Percentiles rank a stretch among this genome's conserved stretches.
phyloP scores from a whole-genome alignment of 2,797 vertebrate genomes.

The Muscicapa comitata region DNA sequence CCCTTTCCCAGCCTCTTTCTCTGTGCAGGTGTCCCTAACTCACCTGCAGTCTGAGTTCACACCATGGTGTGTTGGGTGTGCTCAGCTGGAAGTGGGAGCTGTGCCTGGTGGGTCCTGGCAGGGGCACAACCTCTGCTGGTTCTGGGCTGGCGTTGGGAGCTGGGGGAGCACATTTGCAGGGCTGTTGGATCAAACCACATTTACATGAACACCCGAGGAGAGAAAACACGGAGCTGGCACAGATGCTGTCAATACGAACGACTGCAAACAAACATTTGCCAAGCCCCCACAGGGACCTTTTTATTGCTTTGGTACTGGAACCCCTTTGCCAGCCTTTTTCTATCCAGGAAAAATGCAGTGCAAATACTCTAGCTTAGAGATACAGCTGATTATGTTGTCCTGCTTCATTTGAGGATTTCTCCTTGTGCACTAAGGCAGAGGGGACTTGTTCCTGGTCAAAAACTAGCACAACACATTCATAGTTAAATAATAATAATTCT shows the following conservation, averaged over 20 bases:
- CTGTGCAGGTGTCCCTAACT: fast-evolving
- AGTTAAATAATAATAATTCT: too few species aligned
- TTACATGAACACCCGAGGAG: background rate
- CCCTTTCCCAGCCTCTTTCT: background rate
- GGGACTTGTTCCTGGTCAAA: background rate
- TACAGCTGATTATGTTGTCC: background rate
- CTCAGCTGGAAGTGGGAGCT: background rate
- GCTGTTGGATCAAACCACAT: background rate
- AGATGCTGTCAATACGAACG: background rate
- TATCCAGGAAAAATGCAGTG: background rate
- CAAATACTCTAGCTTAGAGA: background rate
- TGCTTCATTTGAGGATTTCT: background rate
- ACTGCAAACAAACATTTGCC: background rate
- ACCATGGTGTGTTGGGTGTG: background rate
- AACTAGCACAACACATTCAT: background rate
- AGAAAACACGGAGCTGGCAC: background rate
- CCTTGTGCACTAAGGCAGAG: background rate
- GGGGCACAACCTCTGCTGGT: background rate
- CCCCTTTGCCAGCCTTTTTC: background rate
- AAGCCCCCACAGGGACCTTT: background rate
- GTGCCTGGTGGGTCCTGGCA: background rate
- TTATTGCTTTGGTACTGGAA: background rate
- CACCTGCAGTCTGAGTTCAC: background rate
- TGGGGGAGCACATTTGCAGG: background rate
- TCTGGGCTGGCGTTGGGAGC: background rate